Evolutionary conservation across 2,797 vertebrate genomes (phyloP), one percentile per base, ranked within the genome.

Genomic region (Perodicticus potto): DNA sequence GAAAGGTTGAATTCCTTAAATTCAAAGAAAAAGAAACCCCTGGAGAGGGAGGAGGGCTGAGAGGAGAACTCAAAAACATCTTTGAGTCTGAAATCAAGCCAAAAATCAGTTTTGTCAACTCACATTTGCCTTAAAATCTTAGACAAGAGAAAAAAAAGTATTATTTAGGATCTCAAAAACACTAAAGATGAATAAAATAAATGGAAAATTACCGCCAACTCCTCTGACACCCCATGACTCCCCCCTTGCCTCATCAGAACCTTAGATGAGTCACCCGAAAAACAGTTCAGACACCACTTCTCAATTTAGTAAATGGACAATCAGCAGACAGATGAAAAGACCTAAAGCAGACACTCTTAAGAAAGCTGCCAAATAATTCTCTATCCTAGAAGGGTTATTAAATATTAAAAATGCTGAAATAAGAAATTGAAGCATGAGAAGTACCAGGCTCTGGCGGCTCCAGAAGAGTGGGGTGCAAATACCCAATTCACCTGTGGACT

Each of bases 301-400:
- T 80, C 86, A 63, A 92, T 63, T 92, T 86, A 61, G 69, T 59
- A 93, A 94, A 94, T 89, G 92, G 76, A 92, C 85, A 82, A 32
- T 40, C n/a, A 86, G 78, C 70, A 92, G 91, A 78, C 93, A 93
- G 96, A 96, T 90, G 49, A 78, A 86, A 91, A 61, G 92, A 69
- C 83, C 37, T 57, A 61, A 55, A 67, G 84, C 65, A 93, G 93
- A 92, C 76, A 80, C 67, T n/a, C 45, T 70, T 37, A 32, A 34
- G n/a, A 61, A 91, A 20, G 70, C 74, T 93, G 94, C 95, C 95
- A 95, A 87, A 63, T 61, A 37, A 69, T 69, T 92, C 78, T 91
- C 83, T 32, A 55, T 59, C n/a, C 80, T 40, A 53, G 88, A 86
- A 95, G 89, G 76, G 53, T 86, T 67, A 87, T 95, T 85, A 93